Evolutionary conservation across 2,113 vertebrate species (phyloP), one percentile per base, ranked within the genome.

Genomic region (Anas platyrhynchos): DNA sequence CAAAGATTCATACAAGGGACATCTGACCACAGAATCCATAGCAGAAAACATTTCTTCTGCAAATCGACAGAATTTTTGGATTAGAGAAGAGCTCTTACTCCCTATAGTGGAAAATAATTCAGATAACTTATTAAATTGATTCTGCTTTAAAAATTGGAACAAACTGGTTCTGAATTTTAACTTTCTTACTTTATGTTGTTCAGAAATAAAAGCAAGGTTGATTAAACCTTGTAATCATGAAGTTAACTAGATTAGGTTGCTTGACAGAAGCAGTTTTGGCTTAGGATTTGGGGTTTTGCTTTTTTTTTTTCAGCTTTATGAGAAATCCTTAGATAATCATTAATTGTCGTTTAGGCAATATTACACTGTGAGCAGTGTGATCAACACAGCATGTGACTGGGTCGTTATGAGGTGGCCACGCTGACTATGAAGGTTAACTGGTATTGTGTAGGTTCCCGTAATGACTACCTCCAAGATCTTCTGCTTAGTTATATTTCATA

Each of bases 371-470:
- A 83, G 26, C 48, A 86, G 6, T 50, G 27, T 84, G 74, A 78
- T 74, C 68, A 43, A 41, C 68, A 4, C 56, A 16, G 23, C 85
- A 71, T 68, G 58, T 91, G 89, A 89, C 84, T 77, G 72, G 81
- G 72, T 84, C 18, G 15, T 93, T 96, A 87, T 0, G 3, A 73
- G 41, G 72, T 93, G 71, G 91, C 67, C 62, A 44, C 0, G 1
- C 68, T 85, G 52, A 58, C 75, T 94, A 83, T 91, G 82, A 83
- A 96, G 75, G 82, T 91, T 96, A 97, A 93, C 95, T 86, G 44
- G 36, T 82, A 94, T 63, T 46, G 13, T 62, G 77, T 59, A 79
- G 34, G 71, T 89, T 96, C 50, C 55, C 32, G 1, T 94, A 96
- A 92, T 91, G 32, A 86, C 91, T 91, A 94, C 76, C 68, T 86